Evolutionary conservation across 2,888 invertebrate genomes (phyloP), one percentile per base, ranked within the genome.

Genomic region (Esperia sulphurella): DNA sequence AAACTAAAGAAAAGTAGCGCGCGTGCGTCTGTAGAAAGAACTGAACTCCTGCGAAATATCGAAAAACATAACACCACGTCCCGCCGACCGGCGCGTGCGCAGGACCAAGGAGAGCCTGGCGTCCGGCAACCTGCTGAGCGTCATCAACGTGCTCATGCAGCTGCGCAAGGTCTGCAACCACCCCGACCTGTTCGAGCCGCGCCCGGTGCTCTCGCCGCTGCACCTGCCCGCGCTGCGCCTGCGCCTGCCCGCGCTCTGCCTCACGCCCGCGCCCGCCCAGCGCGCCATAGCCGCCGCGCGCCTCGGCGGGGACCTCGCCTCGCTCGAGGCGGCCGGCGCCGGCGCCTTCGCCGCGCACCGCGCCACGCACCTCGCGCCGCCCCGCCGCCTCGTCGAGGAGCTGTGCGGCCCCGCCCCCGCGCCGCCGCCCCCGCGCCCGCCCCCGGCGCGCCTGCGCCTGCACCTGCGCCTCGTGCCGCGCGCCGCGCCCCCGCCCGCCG

Each of bases 161-260:
- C 90, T 98, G 72, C 92, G 98, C 48, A 98, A 98, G 91, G 97
- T 98, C 61, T 98, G 98, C 91, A 98, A 98, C 90, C 98, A 98
- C 91, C 98, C 98, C 12, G 98, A 98, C 90, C 92, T 98, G 73
- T 98, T 98, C 88, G 99, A 99, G 91, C 95, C 97, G 55, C 93
- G 99, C 49, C 98, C 98, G 43, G 98, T 97, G 40, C 91, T 95
- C 46, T 98, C 99, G 43, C 98, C 99, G 52, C 97, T 98, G 89
- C 95, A 95, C 83, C 94, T 96, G 92, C 93, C 94, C 57, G 93
- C 94, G 30, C 92, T 98, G 55, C 88, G 91, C 41, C 92, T 92
- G 71, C 86, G 88, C 56, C 93, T 94, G 49, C 95, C 96, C 13
- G 95, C 95, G 53, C 80, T 95, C 29, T n/a, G n/a, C n/a, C n/a